A percentile compares a stretch with the other conserved stretches of the same genome.
These are phyloP conservation scores for Saxidomus purpurata DNA, from an alignment of 1,140 invertebrate genomes.

Conservation along the genomic window DNA sequence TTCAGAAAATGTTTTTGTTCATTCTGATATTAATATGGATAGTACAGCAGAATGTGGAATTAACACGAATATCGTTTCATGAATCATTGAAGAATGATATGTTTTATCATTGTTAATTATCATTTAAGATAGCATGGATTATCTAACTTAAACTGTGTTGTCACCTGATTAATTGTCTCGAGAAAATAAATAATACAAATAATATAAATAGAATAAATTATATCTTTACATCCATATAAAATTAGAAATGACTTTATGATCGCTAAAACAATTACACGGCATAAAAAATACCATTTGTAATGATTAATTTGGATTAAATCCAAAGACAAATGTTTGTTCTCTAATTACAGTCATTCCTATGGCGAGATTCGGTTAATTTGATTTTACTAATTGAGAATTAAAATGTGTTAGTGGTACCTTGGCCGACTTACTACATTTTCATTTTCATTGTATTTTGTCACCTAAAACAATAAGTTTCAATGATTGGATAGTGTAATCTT, in stretches of 20 bases:
- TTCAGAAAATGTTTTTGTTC: not conserved
- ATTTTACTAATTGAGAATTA: not conserved
- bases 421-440: not conserved
- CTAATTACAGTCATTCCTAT: not conserved
- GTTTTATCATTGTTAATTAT: too few species aligned
- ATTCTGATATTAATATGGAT: not conserved
- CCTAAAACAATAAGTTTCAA: not conserved
- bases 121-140: not conserved
- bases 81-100: not conserved
- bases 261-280: not conserved
- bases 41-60: not conserved
- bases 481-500: not conserved
- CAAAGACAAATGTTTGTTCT: not conserved
- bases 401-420: not conserved
- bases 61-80: not conserved
- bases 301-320: constrained; percentile 4
- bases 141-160: not conserved
- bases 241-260: not conserved
- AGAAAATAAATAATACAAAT: too few species aligned
- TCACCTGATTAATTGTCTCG: too few species aligned
- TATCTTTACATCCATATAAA: too few species aligned
- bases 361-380: not conserved
- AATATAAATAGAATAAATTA: too few species aligned
- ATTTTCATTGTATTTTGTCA: not conserved
- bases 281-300: not conserved